A percentile compares a stretch with the other conserved stretches of the same genome.
Evolutionary conservation across 2,797 vertebrate species (phyloP).

Genomic region (Melanotaenia parkinsoni): DNA sequence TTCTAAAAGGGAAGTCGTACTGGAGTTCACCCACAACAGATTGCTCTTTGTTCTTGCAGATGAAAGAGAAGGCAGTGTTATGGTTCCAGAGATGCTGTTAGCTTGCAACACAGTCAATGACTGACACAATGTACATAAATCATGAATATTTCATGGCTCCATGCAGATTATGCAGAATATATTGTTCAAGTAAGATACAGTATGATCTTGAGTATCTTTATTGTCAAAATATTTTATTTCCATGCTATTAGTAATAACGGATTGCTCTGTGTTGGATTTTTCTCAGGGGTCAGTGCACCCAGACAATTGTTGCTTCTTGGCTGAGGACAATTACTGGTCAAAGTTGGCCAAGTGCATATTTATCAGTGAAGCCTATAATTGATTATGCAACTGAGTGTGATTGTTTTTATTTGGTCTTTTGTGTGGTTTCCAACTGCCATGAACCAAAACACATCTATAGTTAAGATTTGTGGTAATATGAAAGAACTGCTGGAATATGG

Average conservation of each 20-base stretch:
- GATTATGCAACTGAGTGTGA: slow-evolving; percentile 16
- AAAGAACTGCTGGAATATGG: slow-evolving; percentile 30
- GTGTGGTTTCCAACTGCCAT: slow-evolving; percentile 3
- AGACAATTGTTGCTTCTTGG: slow-evolving; percentile 30
- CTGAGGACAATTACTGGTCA: slow-evolving; percentile 14
- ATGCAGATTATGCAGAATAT: slow-evolving; percentile 9
- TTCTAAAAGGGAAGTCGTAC: slow-evolving; percentile 31
- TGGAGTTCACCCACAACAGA: slow-evolving; percentile 32
- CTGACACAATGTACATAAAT: not conserved
- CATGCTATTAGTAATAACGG: not conserved
- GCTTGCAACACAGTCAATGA: slow-evolving; percentile 8
- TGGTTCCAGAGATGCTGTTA: slow-evolving; percentile 22
- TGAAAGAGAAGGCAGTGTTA: slow-evolving; percentile 19
- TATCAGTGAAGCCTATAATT: slow-evolving; percentile 26
- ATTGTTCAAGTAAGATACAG: slow-evolving; percentile 6
- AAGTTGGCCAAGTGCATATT: slow-evolving; percentile 27
- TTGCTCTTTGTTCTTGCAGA: slow-evolving; percentile 45
- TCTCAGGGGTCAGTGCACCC: slow-evolving; percentile 13
- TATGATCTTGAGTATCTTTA: not conserved
- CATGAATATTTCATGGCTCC: slow-evolving; percentile 11
- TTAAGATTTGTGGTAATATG: slow-evolving; percentile 10
- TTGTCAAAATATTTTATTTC: slow-evolving; percentile 9
- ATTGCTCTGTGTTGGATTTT: slow-evolving; percentile 8
- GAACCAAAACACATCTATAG: slow-evolving; percentile 6
- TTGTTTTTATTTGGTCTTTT: slow-evolving; percentile 48